Evolutionary conservation across 2,113 vertebrate species (phyloP).

Genomic region (Bostrychus sinensis): DNA sequence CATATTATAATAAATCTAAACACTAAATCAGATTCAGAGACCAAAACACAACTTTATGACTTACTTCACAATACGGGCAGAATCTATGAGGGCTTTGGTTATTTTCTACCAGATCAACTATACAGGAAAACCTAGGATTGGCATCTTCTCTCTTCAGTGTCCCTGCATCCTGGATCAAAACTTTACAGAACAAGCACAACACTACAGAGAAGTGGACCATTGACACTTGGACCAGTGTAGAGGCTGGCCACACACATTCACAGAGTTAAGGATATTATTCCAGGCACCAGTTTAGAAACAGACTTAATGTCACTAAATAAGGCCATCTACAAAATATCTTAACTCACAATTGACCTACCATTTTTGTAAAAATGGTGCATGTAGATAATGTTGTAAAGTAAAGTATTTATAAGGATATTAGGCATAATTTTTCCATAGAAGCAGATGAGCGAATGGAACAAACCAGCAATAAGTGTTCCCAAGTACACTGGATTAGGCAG

Average conservation of each 20-base stretch:
- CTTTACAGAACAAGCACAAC: conserved; percentile 73
- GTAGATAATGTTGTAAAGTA: background rate
- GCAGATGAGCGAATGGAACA: conserved; percentile 79
- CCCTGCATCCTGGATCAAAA: conserved; percentile 79
- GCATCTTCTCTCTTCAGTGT: conserved; percentile 59
- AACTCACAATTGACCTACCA: too few species aligned
- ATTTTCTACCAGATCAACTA: conserved; percentile 77
- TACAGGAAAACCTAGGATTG: conserved; percentile 71
- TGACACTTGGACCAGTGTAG: conserved; percentile 69
- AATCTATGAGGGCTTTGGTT: conserved; percentile 75
- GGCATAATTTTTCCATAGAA: conserved; percentile 79
- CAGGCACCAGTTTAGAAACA: background rate
- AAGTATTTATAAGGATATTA: conserved; percentile 81
- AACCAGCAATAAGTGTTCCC: conserved; percentile 78
- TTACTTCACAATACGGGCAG: conserved; percentile 85
- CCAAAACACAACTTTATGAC: background rate
- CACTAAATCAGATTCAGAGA: background rate
- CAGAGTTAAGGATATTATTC: conserved; percentile 67
- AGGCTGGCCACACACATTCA: conserved; percentile 72
- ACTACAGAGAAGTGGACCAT: conserved; percentile 71
- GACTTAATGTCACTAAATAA: background rate
- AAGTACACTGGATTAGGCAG: conserved; percentile 81
- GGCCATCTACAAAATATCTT: too few species aligned
- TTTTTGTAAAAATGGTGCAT: too few species aligned
- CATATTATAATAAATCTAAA: too few species aligned